Conservation (phyloP, 2,888 invertebrate species). For the Exephanes ischioxanthus region DNA sequence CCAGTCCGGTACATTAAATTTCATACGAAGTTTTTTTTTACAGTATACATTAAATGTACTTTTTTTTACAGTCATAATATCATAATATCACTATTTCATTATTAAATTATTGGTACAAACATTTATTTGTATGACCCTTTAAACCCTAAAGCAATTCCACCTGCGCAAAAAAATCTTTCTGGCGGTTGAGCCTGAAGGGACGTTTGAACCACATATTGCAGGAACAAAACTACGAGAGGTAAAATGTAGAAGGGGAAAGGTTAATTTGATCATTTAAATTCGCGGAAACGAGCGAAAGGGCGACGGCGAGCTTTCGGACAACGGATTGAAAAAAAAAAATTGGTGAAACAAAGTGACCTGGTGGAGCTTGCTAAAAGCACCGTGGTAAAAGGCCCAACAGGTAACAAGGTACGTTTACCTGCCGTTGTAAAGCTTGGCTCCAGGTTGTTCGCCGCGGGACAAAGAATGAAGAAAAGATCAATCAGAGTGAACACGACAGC, state of each 20-base stretch:
- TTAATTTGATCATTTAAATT: slow-evolving; percentile 52
- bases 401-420: neutral
- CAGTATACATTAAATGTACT: no score
- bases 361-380: slow-evolving; percentile 8
- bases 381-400: neutral
- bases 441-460: neutral
- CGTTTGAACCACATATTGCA: neutral
- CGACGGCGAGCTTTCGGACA: slow-evolving; percentile 16
- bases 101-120: no score
- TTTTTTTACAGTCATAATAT: no score
- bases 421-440: neutral
- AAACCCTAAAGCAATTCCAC: neutral
- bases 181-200: neutral
- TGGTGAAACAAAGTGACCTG: slow-evolving; percentile 42
- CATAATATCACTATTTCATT: no score
- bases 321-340: neutral
- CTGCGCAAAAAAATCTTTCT: neutral
- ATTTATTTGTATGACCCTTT: no score
- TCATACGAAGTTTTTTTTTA: no score
- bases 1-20: no score
- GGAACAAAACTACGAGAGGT: slow-evolving; percentile 2
- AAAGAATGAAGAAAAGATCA: slow-evolving; percentile 7
- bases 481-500: neutral
- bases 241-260: neutral
- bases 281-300: slow-evolving; percentile 6